phyloP scores from a whole-genome alignment of 2,797 vertebrate genomes.

The Rhynchonycteris naso region DNA sequence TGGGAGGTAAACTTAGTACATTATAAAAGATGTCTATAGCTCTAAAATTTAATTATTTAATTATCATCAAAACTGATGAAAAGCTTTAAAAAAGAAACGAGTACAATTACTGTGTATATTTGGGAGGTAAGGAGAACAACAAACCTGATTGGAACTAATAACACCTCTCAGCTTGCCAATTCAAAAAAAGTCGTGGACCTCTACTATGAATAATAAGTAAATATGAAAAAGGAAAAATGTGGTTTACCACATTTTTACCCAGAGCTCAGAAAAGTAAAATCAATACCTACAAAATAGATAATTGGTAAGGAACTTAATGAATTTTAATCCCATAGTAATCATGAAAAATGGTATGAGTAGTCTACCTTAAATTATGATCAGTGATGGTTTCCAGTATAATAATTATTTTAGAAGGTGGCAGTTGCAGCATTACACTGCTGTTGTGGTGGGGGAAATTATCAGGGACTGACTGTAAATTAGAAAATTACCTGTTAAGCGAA shows the following conservation, averaged over 20 bases:
- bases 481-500: not conserved
- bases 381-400: not conserved
- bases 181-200: not conserved
- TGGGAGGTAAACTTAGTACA: not conserved
- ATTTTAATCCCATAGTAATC: not conserved
- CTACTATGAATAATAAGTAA: not conserved
- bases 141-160: not conserved
- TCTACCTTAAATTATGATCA: not conserved
- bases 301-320: not conserved
- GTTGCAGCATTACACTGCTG: not conserved
- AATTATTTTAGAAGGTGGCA: not conserved
- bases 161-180: not conserved
- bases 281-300: not conserved
- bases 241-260: not conserved
- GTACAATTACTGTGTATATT: not conserved
- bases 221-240: not conserved
- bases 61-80: not conserved
- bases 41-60: constrained; percentile 29
- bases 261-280: not conserved
- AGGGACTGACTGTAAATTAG: not conserved
- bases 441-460: not conserved
- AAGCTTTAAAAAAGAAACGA: not conserved
- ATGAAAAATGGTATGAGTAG: not conserved
- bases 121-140: not conserved
- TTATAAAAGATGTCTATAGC: not conserved